Conservation (phyloP, 1,140 invertebrate genomes). For the Camponotus vicinus region DNA sequence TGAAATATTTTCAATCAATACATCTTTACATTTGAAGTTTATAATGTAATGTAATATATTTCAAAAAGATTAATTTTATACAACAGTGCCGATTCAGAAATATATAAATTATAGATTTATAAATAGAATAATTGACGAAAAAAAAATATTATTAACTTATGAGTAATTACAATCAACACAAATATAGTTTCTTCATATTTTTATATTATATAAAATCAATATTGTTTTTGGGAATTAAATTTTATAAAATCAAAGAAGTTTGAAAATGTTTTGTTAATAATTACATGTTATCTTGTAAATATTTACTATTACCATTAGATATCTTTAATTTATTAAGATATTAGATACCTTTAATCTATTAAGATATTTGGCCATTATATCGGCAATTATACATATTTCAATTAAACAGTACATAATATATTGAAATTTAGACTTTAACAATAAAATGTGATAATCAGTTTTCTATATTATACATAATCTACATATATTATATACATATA, state of each 20-base stretch:
- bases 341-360: not conserved
- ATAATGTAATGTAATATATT: constrained; percentile 17
- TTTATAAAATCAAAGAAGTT: constrained; percentile 8
- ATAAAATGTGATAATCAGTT: not conserved
- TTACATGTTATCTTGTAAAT: constrained; percentile 38
- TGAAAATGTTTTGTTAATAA: not conserved
- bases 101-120: constrained; percentile 1
- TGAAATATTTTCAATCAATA: constrained; percentile 28
- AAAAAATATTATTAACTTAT: not conserved
- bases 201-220: not conserved
- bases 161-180: not conserved
- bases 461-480: constrained; percentile 7
- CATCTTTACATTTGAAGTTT: not conserved
- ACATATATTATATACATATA: too few species aligned
- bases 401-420: constrained; percentile 10
- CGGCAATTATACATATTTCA: not conserved
- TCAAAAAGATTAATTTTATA: constrained; percentile 13
- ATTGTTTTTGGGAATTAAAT: not conserved
- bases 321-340: constrained; percentile 22
- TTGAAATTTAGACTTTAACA: constrained; percentile 12
- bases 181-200: constrained; percentile 5
- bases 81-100: not conserved
- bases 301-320: constrained; percentile 30
- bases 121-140: constrained; percentile 23
- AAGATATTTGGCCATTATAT: not conserved